These are phyloP conservation scores for Tortricodes alternella DNA, from an alignment of 2,888 invertebrate species.

Conservation along the genomic window DNA sequence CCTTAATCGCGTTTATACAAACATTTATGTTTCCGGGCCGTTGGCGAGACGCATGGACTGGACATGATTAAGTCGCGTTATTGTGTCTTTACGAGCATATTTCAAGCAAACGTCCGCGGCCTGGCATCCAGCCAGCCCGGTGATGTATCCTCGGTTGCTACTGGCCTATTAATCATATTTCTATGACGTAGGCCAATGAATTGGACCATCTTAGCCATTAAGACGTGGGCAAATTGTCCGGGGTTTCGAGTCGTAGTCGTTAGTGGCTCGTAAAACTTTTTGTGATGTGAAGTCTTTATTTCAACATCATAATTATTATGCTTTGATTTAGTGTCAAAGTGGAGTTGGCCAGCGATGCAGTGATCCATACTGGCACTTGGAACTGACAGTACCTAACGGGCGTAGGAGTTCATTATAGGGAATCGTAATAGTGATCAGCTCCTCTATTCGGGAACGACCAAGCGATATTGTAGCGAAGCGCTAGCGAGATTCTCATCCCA, in stretches of 20 bases:
- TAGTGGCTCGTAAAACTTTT: no score
- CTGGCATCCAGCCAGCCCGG: slow-evolving; percentile 43
- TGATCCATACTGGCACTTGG: no score
- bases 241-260: background rate
- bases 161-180: slow-evolving; percentile 31
- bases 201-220: slow-evolving; percentile 25
- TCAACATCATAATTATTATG: no score
- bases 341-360: no score
- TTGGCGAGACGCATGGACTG: slow-evolving; percentile 55
- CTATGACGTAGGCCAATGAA: slow-evolving; percentile 25
- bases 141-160: slow-evolving; percentile 19
- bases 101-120: slow-evolving; percentile 43
- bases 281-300: no score
- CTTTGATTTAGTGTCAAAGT: no score
- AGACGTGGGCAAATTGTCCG: slow-evolving; percentile 13
- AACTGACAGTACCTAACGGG: no score
- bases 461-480: no score
- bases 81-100: slow-evolving; percentile 9
- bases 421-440: no score
- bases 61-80: slow-evolving; percentile 53
- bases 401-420: no score
- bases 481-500: no score
- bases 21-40: slow-evolving; percentile 38
- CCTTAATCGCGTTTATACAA: slow-evolving; percentile 11
- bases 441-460: no score